Evolutionary conservation across 2,113 vertebrate genomes (phyloP).

Genomic region (Morone chrysops): DNA sequence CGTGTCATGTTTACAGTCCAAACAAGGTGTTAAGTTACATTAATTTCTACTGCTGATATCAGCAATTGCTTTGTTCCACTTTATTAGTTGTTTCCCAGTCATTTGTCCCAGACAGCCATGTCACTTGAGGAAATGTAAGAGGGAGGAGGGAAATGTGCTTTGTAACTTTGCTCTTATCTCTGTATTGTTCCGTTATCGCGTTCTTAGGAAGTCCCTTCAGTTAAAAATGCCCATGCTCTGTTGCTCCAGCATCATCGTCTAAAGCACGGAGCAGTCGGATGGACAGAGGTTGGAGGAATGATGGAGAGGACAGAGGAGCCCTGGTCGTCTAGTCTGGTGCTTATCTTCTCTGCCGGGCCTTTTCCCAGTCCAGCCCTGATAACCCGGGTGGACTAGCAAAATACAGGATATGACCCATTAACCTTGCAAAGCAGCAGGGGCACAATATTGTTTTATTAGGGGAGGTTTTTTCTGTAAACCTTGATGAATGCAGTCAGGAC

Average conservation of each 20-base stretch:
- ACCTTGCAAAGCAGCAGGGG: slow-evolving; percentile 68
- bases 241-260: slow-evolving; percentile 37
- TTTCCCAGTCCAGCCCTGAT: slow-evolving; percentile 80
- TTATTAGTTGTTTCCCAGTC: slow-evolving; percentile 51
- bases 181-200: slow-evolving; percentile 86
- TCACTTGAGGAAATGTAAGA: slow-evolving; percentile 76
- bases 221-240: slow-evolving; percentile 63
- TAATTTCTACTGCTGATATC: slow-evolving; percentile 35
- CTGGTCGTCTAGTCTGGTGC: slow-evolving; percentile 70
- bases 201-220: slow-evolving; percentile 70
- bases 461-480: slow-evolving; percentile 57
- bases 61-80: slow-evolving; percentile 43
- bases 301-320: slow-evolving; percentile 61
- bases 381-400: slow-evolving; percentile 73
- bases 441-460: slow-evolving; percentile 72
- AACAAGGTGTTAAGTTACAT: slow-evolving; percentile 1
- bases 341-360: slow-evolving; percentile 71
- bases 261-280: slow-evolving; percentile 38
- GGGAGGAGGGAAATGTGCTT: slow-evolving; percentile 86
- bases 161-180: slow-evolving; percentile 78
- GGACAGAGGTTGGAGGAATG: slow-evolving; percentile 55
- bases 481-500: slow-evolving; percentile 23
- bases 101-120: slow-evolving; percentile 52
- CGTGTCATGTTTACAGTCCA: slow-evolving; percentile 12
- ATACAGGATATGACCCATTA: slow-evolving; percentile 81